Conservation (phyloP, 2,113 vertebrate genomes). For the Candoia aspera region DNA sequence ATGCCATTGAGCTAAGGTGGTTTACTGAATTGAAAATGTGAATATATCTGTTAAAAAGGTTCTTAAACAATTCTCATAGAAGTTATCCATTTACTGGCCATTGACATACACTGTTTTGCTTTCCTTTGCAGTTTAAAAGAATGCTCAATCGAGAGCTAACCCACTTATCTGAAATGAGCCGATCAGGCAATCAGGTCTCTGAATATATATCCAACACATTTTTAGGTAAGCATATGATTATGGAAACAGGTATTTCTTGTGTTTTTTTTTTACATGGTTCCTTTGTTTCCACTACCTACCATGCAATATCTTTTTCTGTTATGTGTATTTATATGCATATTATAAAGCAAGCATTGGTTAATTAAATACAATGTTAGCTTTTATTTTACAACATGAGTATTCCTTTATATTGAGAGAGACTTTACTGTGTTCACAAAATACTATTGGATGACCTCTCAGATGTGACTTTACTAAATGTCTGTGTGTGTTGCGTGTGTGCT, state of each 20-base stretch:
- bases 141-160: slow-evolving; percentile 98
- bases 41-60: not conserved
- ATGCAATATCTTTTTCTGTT: not conserved
- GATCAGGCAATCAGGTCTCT: slow-evolving; percentile 98
- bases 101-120: not conserved
- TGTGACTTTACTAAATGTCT: not conserved
- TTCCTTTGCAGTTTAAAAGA: slow-evolving; percentile 92
- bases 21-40: not conserved
- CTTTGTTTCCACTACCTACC: not conserved
- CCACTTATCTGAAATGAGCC: slow-evolving; percentile 98
- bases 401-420: not conserved
- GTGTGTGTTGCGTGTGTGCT: not conserved
- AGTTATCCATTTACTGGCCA: slow-evolving; percentile 8
- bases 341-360: not conserved
- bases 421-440: not conserved
- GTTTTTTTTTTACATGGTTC: not conserved
- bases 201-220: slow-evolving; percentile 98
- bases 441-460: not conserved
- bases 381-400: slow-evolving; percentile 2
- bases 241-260: not conserved
- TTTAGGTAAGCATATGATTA: slow-evolving; percentile 83
- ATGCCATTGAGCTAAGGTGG: not conserved
- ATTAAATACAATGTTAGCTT: not conserved
- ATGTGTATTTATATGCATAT: not conserved
- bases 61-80: slow-evolving; percentile 7